Evolutionary conservation across 2,113 vertebrate species (phyloP).

Genomic region (Uria aalge): DNA sequence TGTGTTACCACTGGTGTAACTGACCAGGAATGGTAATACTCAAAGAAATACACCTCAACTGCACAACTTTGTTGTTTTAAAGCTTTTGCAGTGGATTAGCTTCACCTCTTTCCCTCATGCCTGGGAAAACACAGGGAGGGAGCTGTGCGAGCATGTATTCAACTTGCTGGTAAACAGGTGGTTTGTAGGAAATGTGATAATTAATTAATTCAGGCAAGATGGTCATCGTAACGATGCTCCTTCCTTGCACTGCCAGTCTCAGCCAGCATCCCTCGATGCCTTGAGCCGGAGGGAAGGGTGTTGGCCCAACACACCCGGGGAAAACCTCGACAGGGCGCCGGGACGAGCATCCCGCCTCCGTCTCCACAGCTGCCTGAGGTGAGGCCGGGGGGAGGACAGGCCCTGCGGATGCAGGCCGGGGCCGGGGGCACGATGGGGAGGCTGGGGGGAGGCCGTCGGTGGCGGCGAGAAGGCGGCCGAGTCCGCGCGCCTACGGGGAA

Average conservation of each 20-base stretch:
- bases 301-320: too few species aligned
- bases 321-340: not conserved
- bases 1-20: fast-evolving
- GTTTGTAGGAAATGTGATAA: not conserved
- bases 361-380: not conserved
- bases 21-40: fast-evolving
- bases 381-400: not conserved
- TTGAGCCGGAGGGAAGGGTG: fast-evolving
- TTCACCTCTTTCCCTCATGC: not conserved
- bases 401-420: not conserved
- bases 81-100: not conserved
- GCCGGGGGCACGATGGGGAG: too few species aligned
- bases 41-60: not conserved
- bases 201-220: not conserved
- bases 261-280: fast-evolving
- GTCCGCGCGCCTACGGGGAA: too few species aligned
- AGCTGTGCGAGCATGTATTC: fast-evolving
- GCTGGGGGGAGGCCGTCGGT: not conserved
- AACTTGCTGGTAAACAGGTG: not conserved
- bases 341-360: not conserved
- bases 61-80: not conserved
- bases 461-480: too few species aligned
- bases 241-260: not conserved
- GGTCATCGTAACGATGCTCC: not conserved
- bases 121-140: not conserved